Evolutionary conservation across 1,140 invertebrate genomes (phyloP), one percentile per base, ranked within the genome.

Genomic region (Apis laboriosa): DNA sequence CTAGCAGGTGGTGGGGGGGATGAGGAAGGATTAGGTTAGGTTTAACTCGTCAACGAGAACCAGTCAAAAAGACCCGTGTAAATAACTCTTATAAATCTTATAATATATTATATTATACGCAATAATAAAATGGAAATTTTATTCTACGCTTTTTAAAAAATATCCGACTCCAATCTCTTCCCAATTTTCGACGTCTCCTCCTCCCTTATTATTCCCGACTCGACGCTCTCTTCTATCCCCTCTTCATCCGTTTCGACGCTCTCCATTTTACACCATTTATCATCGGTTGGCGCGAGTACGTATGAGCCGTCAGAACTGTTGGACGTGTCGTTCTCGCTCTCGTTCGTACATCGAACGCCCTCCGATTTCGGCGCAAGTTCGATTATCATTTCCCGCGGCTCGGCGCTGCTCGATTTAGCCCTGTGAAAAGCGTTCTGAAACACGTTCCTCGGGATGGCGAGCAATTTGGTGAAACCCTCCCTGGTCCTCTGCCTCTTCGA

Each of bases 361-460:
- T 24, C 24, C 0, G 24, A 24, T 24, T 84, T 87, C 0, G 77
- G 34, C 9, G 81, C 63, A 0, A 73, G 56, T 51, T 24, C 24
- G 24, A 24, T 24, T 24, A 24, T 24, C 24, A 24, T 24, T 24
- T 24, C 24, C 24, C 24, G 24, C n/a, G n/a, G n/a, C n/a, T 24
- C 89, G 51, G 90, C 83, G 74, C 92, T 94, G 28, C 77, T 55
- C 11, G 93, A 93, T 71, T 91, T 89, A 4, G 76, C 0, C 91
- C 91, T 55, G 92, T 93, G 64, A 91, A 90, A 84, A 94, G 92
- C 89, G 43, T 63, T 86, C 63, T 93, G 89, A 53, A 94, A 93
- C 17, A 94, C 91, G 56, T 87, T 93, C 49, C 92, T 93, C 11
- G 93, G 93, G 7, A 94, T 92, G 0, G 92, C 91, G 21, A 94